These are phyloP conservation scores for Epinotia nisella DNA, from an alignment of 2,888 invertebrate genomes.

Conservation along the genomic window DNA sequence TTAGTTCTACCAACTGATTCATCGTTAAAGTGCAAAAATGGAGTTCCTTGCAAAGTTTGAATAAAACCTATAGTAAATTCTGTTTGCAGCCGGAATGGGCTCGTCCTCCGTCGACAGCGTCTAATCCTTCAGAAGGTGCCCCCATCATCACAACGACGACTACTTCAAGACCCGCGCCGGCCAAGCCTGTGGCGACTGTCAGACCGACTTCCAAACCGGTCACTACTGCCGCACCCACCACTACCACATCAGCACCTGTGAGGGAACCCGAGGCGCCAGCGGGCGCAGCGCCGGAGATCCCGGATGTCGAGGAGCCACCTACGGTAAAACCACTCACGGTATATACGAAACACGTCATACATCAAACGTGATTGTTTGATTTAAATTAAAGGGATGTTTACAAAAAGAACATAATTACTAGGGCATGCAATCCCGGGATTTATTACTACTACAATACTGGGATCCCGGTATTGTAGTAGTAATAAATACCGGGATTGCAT, in stretches of 20 bases:
- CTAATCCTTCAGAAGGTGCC: slow-evolving; percentile 80
- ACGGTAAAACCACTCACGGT: slow-evolving; percentile 51
- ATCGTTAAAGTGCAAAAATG: not conserved
- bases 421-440: no score
- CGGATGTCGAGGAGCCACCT: slow-evolving; percentile 62
- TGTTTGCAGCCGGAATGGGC: slow-evolving; percentile 91
- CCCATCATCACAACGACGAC: slow-evolving; percentile 57
- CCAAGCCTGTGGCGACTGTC: slow-evolving; percentile 48
- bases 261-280: slow-evolving; percentile 39
- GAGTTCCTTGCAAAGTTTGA: not conserved
- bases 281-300: slow-evolving; percentile 51
- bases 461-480: no score
- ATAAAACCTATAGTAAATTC: slow-evolving; percentile 22
- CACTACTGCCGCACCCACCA: slow-evolving; percentile 53
- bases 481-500: no score
- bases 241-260: slow-evolving; percentile 31
- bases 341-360: not conserved
- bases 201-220: slow-evolving; percentile 48
- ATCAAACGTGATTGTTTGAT: not conserved
- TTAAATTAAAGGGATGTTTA: no score
- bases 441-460: no score
- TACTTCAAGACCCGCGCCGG: slow-evolving; percentile 55
- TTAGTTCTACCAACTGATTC: not conserved
- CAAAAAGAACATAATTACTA: no score
- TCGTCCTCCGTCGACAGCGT: slow-evolving; percentile 89